Conservation (phyloP, 2,797 vertebrate genomes). For the Danio choprae region DNA sequence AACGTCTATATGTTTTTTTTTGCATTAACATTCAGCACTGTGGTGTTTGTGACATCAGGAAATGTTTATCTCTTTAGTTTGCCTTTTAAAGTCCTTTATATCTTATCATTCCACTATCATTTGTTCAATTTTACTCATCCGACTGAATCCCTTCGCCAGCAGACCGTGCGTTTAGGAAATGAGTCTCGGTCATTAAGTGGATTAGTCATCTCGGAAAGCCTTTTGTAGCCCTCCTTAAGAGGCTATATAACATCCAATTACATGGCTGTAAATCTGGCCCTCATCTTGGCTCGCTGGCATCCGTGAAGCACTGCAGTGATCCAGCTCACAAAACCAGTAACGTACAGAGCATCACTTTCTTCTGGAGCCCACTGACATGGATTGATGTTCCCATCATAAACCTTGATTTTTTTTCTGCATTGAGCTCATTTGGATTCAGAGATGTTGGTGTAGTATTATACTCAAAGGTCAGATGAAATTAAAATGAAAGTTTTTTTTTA, state of each 20-base stretch:
- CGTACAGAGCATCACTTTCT: background rate
- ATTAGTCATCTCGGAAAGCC: constrained; percentile 61
- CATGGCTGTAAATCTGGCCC: constrained; percentile 50
- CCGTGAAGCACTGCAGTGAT: constrained; percentile 9
- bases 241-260: constrained; percentile 64
- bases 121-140: constrained; percentile 16
- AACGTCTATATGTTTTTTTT: background rate
- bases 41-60: background rate
- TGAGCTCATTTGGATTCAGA: constrained; percentile 14
- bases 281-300: constrained; percentile 32
- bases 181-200: constrained; percentile 64
- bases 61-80: background rate
- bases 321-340: constrained; percentile 6
- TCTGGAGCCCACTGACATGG: background rate
- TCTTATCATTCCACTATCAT: background rate
- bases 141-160: background rate
- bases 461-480: too few relatives aligned
- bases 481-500: too few relatives aligned
- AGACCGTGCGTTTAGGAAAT: constrained; percentile 64
- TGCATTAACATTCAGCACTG: background rate
- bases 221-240: constrained; percentile 63
- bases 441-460: background rate
- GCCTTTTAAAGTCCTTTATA: background rate
- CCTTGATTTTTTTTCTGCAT: constrained; percentile 26
- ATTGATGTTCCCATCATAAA: background rate